A percentile compares a stretch with the other conserved stretches of the same genome.
Evolutionary conservation across 2,888 invertebrate genomes (phyloP).

Genomic region (Linyphia triangularis): DNA sequence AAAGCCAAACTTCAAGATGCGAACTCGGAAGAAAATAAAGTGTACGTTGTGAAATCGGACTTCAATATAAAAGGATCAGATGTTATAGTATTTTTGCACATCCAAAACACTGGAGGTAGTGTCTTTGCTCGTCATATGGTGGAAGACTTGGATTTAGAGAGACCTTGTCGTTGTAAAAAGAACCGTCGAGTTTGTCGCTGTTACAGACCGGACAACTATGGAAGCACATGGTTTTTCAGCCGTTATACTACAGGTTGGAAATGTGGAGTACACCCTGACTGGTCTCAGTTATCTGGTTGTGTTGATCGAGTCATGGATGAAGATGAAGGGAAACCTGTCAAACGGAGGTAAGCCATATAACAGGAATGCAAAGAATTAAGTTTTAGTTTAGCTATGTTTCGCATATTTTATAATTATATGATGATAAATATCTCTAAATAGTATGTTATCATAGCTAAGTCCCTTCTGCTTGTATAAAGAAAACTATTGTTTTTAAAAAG

Average conservation of each 20-base stretch:
- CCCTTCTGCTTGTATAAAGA: too few species aligned
- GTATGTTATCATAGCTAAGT: too few species aligned
- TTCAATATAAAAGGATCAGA: slow-evolving; percentile 82
- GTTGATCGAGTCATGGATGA: slow-evolving; percentile 94
- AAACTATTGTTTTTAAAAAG: too few species aligned
- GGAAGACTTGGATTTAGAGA: slow-evolving; percentile 93
- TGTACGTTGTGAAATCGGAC: slow-evolving; percentile 38
- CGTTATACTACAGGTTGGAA: slow-evolving; percentile 98
- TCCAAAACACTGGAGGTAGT: slow-evolving; percentile 99
- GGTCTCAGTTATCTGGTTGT: slow-evolving; percentile 96
- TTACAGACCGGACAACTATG: slow-evolving; percentile 72
- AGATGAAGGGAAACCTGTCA: slow-evolving; percentile 90
- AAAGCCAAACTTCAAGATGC: slow-evolving; percentile 5
- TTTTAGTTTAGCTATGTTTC: too few species aligned
- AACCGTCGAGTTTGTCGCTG: slow-evolving; percentile 73
- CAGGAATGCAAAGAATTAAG: too few species aligned
- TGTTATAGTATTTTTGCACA: slow-evolving; percentile 98
- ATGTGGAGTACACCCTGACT: slow-evolving; percentile 98
- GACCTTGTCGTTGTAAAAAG: slow-evolving; percentile 93
- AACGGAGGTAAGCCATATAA: slow-evolving; percentile 84
- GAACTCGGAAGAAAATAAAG: neutral
- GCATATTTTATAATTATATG: too few species aligned
- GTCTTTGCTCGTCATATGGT: slow-evolving; percentile 97
- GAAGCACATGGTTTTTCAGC: slow-evolving; percentile 91
- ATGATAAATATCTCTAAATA: too few species aligned